Conservation (phyloP, 2,888 invertebrate species). For the Ormyrus thymus region DNA sequence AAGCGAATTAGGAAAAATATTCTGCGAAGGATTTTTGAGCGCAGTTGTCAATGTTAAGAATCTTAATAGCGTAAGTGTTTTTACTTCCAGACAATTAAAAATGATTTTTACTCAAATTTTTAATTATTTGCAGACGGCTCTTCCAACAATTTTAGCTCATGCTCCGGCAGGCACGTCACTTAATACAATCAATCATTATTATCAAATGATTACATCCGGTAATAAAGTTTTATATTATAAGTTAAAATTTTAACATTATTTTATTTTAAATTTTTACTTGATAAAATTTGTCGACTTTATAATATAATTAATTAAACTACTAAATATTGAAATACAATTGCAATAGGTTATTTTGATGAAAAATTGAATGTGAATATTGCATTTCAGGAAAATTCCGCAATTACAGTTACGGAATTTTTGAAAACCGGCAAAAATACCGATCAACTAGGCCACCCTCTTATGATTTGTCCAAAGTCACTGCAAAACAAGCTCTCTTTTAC, state of each 20-base stretch:
- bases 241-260: background rate
- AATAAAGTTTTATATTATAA: background rate
- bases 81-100: background rate
- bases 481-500: conserved; percentile 20
- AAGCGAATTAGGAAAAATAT: background rate
- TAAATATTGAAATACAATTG: background rate
- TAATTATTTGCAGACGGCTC: background rate
- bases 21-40: conserved; percentile 6
- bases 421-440: background rate
- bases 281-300: background rate
- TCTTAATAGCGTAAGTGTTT: conserved; percentile 9
- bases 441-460: conserved; percentile 1
- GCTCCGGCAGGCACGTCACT: conserved; percentile 13
- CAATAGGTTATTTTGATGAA: background rate
- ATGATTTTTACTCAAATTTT: background rate
- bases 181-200: conserved; percentile 9
- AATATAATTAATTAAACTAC: background rate
- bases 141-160: conserved; percentile 14
- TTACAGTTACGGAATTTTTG: background rate
- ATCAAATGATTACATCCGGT: conserved; percentile 11
- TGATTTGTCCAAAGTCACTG: conserved; percentile 24
- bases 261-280: background rate
- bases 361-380: background rate
- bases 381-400: background rate
- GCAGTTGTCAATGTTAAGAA: background rate